These are phyloP conservation scores for Catamblyrhynchus diadema DNA, from an alignment of 2,797 vertebrate genomes.

Conservation along the genomic window DNA sequence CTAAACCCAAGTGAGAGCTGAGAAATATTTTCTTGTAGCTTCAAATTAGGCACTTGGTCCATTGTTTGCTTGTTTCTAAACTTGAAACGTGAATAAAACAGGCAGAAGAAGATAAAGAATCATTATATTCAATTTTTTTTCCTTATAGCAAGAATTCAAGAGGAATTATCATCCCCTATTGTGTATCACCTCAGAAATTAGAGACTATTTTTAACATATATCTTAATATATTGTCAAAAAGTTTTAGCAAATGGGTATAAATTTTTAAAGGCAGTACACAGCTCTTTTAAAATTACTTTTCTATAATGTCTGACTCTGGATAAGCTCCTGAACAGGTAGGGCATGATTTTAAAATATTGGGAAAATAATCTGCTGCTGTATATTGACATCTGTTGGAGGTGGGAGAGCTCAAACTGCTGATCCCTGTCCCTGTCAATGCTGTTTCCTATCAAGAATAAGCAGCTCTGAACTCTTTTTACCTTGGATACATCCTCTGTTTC, in stretches of 20 bases:
- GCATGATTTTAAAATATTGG: background rate
- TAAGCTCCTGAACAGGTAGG: background rate
- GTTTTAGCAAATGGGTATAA: background rate
- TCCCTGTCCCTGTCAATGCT: background rate
- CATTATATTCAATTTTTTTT: background rate
- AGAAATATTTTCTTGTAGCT: slow-evolving; percentile 5
- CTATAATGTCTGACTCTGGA: background rate
- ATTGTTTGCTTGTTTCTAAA: slow-evolving; percentile 3
- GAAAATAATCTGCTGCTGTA: background rate
- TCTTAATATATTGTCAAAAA: background rate
- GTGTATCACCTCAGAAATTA: background rate
- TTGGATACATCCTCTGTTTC: background rate
- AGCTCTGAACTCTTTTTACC: background rate
- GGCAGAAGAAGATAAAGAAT: background rate
- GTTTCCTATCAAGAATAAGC: background rate
- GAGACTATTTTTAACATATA: background rate
- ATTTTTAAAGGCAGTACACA: background rate
- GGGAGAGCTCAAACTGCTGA: background rate
- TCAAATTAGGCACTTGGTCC: background rate
- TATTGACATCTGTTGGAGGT: background rate
- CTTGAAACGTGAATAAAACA: background rate
- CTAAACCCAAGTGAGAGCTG: slow-evolving; percentile 4
- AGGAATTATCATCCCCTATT: background rate
- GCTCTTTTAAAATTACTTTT: background rate
- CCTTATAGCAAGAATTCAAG: background rate